Evolutionary conservation across 2,888 invertebrate genomes (phyloP).

Genomic region (Oscheius onirici): DNA sequence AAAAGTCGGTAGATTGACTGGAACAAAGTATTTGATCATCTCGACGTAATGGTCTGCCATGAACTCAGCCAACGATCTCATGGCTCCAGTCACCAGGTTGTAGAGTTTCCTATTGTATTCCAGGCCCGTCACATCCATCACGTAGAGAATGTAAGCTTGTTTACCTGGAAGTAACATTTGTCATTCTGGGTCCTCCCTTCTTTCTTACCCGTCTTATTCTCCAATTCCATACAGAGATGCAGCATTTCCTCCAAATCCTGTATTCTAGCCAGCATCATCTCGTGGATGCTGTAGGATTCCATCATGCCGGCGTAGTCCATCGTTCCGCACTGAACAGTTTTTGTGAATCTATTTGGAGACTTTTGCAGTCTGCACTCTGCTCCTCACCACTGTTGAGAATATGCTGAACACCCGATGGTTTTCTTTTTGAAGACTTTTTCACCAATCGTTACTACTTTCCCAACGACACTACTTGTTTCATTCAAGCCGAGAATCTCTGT

Average conservation of each 20-base stretch:
- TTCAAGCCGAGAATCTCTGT: too few species aligned
- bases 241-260: slow-evolving; percentile 66
- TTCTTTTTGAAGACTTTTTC: too few species aligned
- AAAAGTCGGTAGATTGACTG: slow-evolving; percentile 64
- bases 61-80: slow-evolving; percentile 63
- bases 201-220: slow-evolving; percentile 57
- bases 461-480: too few species aligned
- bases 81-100: slow-evolving; percentile 60
- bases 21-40: slow-evolving; percentile 65
- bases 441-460: too few species aligned
- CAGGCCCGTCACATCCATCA: slow-evolving; percentile 66
- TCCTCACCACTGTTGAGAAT: too few species aligned
- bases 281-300: slow-evolving; percentile 56
- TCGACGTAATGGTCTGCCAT: slow-evolving; percentile 69
- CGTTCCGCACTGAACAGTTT: slow-evolving; percentile 53
- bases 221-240: slow-evolving; percentile 58
- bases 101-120: slow-evolving; percentile 63
- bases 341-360: too few species aligned
- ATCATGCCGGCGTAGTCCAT: slow-evolving; percentile 66
- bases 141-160: slow-evolving; percentile 65
- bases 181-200: neutral
- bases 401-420: too few species aligned
- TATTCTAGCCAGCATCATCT: slow-evolving; percentile 63
- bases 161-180: slow-evolving; percentile 51
- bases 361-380: too few species aligned